phyloP scores from a whole-genome alignment of 2,113 vertebrate genomes.

The Aldabrachelys gigantea region DNA sequence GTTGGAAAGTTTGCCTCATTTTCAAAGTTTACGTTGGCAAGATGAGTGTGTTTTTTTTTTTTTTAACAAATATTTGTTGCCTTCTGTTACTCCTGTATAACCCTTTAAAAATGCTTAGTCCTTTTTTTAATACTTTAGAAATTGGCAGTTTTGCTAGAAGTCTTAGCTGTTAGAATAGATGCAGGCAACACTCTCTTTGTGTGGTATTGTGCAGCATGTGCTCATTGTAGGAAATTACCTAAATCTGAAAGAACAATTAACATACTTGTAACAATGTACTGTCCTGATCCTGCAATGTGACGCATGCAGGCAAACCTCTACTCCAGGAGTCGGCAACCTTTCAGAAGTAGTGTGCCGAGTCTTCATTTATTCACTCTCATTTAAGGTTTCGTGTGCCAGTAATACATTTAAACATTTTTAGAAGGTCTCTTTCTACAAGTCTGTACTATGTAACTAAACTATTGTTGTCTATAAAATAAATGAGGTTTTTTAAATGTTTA shows the following conservation, averaged over 20 bases:
- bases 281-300: not conserved
- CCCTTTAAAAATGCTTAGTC: not conserved
- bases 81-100: not conserved
- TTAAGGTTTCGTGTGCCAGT: no score
- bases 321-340: not conserved
- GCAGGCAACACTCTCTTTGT: not conserved
- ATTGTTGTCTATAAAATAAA: no score
- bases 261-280: not conserved
- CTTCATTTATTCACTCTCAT: no score
- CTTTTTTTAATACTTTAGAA: not conserved
- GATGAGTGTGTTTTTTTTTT: not conserved
- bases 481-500: no score
- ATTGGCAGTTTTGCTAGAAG: not conserved
- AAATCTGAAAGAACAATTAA: not conserved
- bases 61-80: not conserved
- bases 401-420: no score
- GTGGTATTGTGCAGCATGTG: not conserved
- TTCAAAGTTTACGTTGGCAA: not conserved
- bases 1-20: not conserved
- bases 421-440: no score
- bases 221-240: not conserved
- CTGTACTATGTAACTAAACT: no score
- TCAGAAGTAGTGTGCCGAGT: no score
- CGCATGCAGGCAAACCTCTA: not conserved
- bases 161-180: not conserved